Conservation (phyloP, 2,888 invertebrate genomes). For the Gryllus longicercus region DNA sequence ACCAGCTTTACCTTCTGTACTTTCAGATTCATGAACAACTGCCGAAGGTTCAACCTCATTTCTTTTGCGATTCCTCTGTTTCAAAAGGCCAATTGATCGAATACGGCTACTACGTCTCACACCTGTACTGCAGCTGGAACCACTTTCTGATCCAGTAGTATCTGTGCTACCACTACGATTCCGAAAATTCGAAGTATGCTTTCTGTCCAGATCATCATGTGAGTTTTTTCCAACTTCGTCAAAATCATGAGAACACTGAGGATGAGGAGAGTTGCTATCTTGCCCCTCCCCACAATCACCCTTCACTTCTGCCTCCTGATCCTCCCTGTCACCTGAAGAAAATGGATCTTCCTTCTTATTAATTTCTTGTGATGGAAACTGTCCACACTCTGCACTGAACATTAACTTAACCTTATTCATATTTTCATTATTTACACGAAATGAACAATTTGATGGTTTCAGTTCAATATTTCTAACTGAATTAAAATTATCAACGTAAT, state of each 20-base stretch:
- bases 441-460: not conserved
- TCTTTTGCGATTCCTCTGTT: conserved; percentile 50
- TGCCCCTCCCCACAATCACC: conserved; percentile 20
- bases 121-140: conserved; percentile 46
- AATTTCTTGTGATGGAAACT: not conserved
- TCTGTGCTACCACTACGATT: conserved; percentile 47
- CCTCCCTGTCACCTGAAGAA: not conserved
- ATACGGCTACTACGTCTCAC: conserved; percentile 45
- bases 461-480: not conserved
- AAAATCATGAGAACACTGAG: not conserved
- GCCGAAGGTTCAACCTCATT: conserved; percentile 23
- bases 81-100: conserved; percentile 68
- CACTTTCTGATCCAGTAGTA: conserved; percentile 47
- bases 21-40: not conserved
- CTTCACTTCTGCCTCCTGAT: not conserved
- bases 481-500: not conserved
- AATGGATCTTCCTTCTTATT: not conserved
- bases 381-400: not conserved
- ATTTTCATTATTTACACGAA: conserved; percentile 5
- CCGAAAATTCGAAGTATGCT: conserved; percentile 45
- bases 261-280: not conserved
- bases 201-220: conserved; percentile 40
- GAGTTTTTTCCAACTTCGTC: conserved; percentile 7
- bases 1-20: not conserved
- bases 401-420: not conserved